Evolutionary conservation across 2,113 vertebrate species (phyloP).

Genomic region (Atherinomorus stipes): DNA sequence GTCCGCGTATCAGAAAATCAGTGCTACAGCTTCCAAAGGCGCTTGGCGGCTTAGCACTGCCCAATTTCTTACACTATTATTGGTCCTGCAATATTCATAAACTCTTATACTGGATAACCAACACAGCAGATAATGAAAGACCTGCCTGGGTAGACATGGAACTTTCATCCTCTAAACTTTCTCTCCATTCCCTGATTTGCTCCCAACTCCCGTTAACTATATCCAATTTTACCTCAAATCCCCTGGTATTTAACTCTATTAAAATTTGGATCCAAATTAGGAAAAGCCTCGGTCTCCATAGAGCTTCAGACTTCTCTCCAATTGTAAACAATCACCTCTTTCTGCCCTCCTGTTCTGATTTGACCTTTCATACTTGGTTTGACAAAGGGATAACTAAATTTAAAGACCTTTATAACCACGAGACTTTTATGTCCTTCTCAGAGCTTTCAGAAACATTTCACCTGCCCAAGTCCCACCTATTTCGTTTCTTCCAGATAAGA

Average conservation of each 20-base stretch:
- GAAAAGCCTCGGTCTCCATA: neutral
- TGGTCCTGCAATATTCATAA: neutral
- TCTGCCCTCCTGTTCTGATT: neutral
- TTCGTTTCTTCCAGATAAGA: neutral
- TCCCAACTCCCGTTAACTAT: no score
- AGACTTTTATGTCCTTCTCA: neutral
- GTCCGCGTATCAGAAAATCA: neutral
- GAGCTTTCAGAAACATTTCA: neutral
- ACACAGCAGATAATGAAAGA: no score
- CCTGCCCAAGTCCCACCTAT: neutral
- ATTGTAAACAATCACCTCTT: neutral
- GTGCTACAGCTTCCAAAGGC: neutral
- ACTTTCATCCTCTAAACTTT: no score
- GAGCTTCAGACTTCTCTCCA: neutral
- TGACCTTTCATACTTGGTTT: neutral
- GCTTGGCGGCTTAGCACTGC: neutral
- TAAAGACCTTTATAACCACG: neutral
- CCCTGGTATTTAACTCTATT: no score
- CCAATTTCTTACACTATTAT: neutral
- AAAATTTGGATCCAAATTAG: neutral
- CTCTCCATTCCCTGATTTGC: no score
- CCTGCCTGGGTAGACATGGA: no score
- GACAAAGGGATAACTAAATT: neutral
- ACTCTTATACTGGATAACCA: neutral
- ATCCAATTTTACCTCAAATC: no score